A percentile compares a stretch with the other conserved stretches of the same genome.
phyloP scores from a whole-genome alignment of 2,888 invertebrate genomes.

The Microctonus brassicae region DNA sequence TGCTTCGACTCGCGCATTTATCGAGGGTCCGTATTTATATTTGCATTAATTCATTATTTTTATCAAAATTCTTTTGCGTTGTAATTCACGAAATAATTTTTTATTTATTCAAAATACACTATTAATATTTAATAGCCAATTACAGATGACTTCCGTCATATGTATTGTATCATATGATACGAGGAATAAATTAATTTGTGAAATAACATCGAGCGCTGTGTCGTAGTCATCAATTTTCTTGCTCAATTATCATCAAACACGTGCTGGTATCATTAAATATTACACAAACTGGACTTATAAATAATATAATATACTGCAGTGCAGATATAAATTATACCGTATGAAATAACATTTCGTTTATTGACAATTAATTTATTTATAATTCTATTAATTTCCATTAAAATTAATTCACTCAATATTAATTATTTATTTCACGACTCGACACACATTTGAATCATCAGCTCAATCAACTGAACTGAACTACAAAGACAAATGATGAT shows the following conservation, averaged over 20 bases:
- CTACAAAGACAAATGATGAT: conserved; percentile 10
- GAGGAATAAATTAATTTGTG: neutral
- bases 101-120: neutral
- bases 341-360: too few relatives aligned
- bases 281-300: neutral
- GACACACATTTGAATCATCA: neutral
- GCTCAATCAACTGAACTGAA: conserved; percentile 1
- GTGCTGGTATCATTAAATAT: neutral
- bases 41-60: neutral
- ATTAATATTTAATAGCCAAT: neutral
- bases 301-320: too few relatives aligned
- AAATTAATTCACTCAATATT: neutral
- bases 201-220: neutral
- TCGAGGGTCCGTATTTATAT: conserved; percentile 58
- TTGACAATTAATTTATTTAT: too few relatives aligned
- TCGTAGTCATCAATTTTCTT: neutral
- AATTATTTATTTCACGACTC: neutral
- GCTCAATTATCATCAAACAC: neutral
- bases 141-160: neutral
- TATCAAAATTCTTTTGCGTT: neutral
- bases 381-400: neutral
- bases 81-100: neutral
- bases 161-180: neutral
- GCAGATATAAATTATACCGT: too few relatives aligned
- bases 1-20: conserved; percentile 60